Evolutionary conservation across 2,113 vertebrate genomes (phyloP).

Genomic region (Grammomys surdaster): DNA sequence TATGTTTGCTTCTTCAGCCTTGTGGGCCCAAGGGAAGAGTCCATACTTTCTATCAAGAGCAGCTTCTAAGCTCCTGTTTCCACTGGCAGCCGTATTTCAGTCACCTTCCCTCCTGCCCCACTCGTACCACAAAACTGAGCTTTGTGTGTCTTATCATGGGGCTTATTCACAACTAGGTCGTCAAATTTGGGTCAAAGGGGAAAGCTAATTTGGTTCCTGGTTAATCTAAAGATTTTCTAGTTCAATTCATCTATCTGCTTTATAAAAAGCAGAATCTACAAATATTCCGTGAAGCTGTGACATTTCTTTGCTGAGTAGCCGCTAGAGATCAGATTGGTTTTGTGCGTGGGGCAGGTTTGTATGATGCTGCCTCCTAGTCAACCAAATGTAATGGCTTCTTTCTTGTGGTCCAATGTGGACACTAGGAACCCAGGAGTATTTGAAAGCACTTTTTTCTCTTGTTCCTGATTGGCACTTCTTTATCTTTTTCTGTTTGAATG

Average conservation of each 20-base stretch:
- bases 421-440: not conserved
- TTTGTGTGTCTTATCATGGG: not conserved
- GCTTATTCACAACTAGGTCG: not conserved
- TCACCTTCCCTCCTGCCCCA: not conserved
- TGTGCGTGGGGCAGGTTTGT: not conserved
- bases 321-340: not conserved
- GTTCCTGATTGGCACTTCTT: not conserved
- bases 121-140: not conserved
- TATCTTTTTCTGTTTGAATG: not conserved
- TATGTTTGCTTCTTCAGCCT: not conserved
- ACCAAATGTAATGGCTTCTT: not conserved
- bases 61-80: not conserved
- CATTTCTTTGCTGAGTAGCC: not conserved
- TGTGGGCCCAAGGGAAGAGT: not conserved
- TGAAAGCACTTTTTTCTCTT: not conserved
- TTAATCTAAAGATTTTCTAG: constrained; percentile 11
- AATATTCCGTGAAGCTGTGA: too few species aligned
- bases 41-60: not conserved
- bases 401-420: not conserved
- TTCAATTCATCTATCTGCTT: not conserved
- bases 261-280: too few species aligned
- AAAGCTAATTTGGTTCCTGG: not conserved
- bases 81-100: not conserved
- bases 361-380: not conserved
- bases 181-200: not conserved